These are phyloP conservation scores for Manis javanica DNA, from an alignment of 2,797 vertebrate species.

Conservation along the genomic window DNA sequence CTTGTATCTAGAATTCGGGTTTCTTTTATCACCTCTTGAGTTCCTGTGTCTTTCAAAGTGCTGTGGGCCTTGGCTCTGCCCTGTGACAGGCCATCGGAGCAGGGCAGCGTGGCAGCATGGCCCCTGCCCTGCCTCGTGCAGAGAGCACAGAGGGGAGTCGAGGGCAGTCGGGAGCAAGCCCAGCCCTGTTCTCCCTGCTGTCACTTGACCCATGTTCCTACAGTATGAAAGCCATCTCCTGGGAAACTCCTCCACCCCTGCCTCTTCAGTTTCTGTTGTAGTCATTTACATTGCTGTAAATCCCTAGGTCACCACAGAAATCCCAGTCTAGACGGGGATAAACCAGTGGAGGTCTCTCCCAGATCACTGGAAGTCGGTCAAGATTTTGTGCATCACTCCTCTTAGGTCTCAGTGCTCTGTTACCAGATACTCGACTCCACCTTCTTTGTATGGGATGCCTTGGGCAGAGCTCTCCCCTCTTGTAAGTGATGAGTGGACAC, in stretches of 20 bases:
- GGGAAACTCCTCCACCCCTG: background rate
- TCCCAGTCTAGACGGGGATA: background rate
- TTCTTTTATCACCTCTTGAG: background rate
- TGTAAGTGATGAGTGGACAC: background rate
- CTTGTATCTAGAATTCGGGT: background rate
- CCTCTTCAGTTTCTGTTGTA: background rate
- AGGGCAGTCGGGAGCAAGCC: background rate
- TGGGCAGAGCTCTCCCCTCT: background rate
- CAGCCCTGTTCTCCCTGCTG: background rate
- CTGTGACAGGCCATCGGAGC: background rate
- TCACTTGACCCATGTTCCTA: background rate
- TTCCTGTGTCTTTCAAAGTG: background rate
- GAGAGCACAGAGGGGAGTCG: background rate
- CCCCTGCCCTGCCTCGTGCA: too few species aligned
- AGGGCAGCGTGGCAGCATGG: too few species aligned
- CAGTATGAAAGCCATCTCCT: background rate
- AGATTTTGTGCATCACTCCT: background rate
- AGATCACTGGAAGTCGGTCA: background rate
- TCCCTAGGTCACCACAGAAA: background rate
- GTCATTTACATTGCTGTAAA: background rate
- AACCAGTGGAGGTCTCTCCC: background rate
- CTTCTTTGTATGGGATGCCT: background rate
- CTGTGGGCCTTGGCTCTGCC: background rate
- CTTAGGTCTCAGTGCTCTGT: background rate
- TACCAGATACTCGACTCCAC: background rate